Conservation (phyloP, 2,797 vertebrate genomes). For the Acanthurus leucopareius region DNA sequence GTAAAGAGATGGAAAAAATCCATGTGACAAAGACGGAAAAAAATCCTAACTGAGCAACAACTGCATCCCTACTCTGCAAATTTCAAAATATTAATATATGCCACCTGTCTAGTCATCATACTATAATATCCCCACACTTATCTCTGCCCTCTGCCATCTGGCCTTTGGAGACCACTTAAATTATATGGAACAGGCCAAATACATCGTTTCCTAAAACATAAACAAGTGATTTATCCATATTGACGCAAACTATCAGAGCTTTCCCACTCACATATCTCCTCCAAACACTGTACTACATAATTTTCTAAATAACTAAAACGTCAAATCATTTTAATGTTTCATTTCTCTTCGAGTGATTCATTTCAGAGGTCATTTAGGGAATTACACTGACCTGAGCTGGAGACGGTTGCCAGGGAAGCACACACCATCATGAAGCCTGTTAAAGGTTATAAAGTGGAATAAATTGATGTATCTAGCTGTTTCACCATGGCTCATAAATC, state of each 20-base stretch:
- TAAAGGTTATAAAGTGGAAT: constrained; percentile 48
- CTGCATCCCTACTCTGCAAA: background rate
- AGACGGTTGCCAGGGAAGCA: constrained; percentile 30
- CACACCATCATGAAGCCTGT: constrained; percentile 25
- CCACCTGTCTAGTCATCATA: constrained; percentile 17
- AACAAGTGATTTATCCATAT: background rate
- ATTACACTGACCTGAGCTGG: constrained; percentile 40
- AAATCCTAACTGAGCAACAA: background rate
- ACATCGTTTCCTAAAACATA: background rate
- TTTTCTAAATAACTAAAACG: constrained; percentile 42
- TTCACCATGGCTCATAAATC: constrained; percentile 17
- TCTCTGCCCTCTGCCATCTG: background rate
- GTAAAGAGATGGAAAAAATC: constrained; percentile 23
- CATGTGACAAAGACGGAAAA: constrained; percentile 3
- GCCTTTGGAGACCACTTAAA: background rate
- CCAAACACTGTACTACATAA: constrained; percentile 17
- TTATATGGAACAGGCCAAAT: background rate
- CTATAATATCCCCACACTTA: background rate
- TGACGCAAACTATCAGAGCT: constrained; percentile 18
- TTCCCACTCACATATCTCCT: background rate
- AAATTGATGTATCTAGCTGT: constrained; percentile 39
- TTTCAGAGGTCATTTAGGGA: constrained; percentile 33
- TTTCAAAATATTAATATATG: constrained; percentile 35
- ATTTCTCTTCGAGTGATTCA: background rate
- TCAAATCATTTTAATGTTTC: constrained; percentile 36